These are phyloP conservation scores for Digitonthophagus gazella DNA, from an alignment of 2,888 invertebrate genomes.

Conservation along the genomic window DNA sequence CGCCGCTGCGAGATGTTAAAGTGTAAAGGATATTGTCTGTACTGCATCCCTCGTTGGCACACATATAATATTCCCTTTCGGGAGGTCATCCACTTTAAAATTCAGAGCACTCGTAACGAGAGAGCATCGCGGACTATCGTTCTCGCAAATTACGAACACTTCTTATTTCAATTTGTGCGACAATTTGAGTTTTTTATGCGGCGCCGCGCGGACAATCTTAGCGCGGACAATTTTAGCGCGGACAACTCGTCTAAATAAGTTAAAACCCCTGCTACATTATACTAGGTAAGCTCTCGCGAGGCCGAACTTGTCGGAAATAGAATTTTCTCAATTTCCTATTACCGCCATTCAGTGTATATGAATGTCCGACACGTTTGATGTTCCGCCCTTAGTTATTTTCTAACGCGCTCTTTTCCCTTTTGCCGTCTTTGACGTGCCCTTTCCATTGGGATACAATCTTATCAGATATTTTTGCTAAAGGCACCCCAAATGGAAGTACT, in stretches of 20 bases:
- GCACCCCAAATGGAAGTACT: neutral
- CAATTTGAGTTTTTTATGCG: slow-evolving; percentile 16
- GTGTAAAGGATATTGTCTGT: neutral
- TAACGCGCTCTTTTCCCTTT: neutral
- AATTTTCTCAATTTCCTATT: slow-evolving; percentile 51
- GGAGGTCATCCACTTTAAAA: slow-evolving; percentile 32
- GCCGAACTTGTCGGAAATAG: slow-evolving; percentile 40
- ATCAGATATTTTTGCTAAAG: neutral
- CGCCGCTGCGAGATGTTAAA: neutral
- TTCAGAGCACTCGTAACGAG: slow-evolving; percentile 30
- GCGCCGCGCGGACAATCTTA: neutral
- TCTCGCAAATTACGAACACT: slow-evolving; percentile 28
- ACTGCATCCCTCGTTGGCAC: slow-evolving; percentile 8
- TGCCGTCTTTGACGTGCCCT: slow-evolving; percentile 14
- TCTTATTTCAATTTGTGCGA: slow-evolving; percentile 28
- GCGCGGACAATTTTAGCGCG: neutral
- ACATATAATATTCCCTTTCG: slow-evolving; percentile 36
- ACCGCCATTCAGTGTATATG: slow-evolving; percentile 39
- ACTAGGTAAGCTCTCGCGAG: slow-evolving; percentile 17
- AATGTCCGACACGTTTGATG: slow-evolving; percentile 29
- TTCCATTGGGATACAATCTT: slow-evolving; percentile 8
- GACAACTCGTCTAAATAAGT: slow-evolving; percentile 15
- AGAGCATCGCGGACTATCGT: slow-evolving; percentile 24
- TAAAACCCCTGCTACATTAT: slow-evolving; percentile 5
- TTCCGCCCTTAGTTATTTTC: slow-evolving; percentile 9